Evolutionary conservation across 2,888 invertebrate genomes (phyloP).

Genomic region (Leistus spinibarbis): DNA sequence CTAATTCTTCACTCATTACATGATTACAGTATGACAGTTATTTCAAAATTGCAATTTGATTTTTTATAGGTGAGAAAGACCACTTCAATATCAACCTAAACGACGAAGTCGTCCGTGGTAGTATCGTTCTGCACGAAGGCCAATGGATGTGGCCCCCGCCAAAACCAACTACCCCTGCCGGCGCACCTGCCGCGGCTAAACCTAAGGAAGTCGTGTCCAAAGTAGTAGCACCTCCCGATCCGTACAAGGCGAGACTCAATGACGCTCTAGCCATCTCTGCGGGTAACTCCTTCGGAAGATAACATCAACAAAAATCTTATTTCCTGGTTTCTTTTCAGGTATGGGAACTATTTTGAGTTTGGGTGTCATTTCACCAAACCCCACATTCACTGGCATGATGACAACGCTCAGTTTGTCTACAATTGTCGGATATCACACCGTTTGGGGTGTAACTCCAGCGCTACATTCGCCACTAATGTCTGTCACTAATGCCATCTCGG

Average conservation of each 20-base stretch:
- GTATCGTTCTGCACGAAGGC: conserved; percentile 78
- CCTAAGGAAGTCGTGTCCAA: conserved; percentile 53
- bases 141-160: conserved; percentile 82
- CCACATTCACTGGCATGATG: conserved; percentile 85
- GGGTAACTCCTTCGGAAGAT: conserved; percentile 56
- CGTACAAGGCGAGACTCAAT: conserved; percentile 73
- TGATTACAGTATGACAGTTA: no score
- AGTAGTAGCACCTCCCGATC: conserved; percentile 60
- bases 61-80: conserved; percentile 76
- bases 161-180: conserved; percentile 62
- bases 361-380: conserved; percentile 79
- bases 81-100: conserved; percentile 80
- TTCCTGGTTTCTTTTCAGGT: conserved; percentile 57
- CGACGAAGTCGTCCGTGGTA: conserved; percentile 86
- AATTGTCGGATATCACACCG: conserved; percentile 85
- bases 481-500: conserved; percentile 90
- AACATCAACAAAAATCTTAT: background rate
- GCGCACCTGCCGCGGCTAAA: conserved; percentile 57
- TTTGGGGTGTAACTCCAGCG: conserved; percentile 91
- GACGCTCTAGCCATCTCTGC: conserved; percentile 71
- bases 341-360: conserved; percentile 72
- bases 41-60: no score
- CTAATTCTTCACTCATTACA: no score
- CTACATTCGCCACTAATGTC: conserved; percentile 92
- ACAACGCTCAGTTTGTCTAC: conserved; percentile 84